Evolutionary conservation across 2,113 vertebrate genomes (phyloP).

Genomic region (Micronycteris hirsuta): DNA sequence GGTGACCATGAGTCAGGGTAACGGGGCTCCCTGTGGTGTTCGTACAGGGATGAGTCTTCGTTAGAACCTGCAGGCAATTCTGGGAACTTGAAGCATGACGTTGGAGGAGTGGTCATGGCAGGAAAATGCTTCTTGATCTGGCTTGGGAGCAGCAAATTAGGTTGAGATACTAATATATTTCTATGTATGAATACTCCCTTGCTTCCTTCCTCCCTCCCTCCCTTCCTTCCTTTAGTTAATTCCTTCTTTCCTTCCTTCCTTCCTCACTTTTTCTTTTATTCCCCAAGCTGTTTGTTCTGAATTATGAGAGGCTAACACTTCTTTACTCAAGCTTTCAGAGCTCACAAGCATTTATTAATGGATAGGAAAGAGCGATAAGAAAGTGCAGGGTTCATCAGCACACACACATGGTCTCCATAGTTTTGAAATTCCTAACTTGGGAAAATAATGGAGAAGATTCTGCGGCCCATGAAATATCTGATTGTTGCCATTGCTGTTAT

Average conservation of each 20-base stretch:
- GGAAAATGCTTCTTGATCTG: not conserved
- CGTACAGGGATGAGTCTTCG: fast-evolving
- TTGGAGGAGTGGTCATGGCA: fast-evolving
- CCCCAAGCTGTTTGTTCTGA: not conserved
- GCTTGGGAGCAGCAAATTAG: not conserved
- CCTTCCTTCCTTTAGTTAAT: too few relatives aligned
- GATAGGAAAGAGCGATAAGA: not conserved
- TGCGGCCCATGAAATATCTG: not conserved
- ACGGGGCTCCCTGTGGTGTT: not conserved
- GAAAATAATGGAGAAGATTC: not conserved
- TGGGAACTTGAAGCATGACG: not conserved
- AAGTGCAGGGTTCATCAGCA: not conserved
- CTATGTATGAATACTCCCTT: not conserved
- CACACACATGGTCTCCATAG: not conserved
- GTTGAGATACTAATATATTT: not conserved
- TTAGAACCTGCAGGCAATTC: not conserved
- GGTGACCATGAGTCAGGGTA: too few relatives aligned
- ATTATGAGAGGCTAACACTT: not conserved
- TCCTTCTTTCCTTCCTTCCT: not conserved
- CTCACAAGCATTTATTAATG: not conserved
- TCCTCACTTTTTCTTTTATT: not conserved
- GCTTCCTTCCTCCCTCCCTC: not conserved
- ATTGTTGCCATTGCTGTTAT: not conserved
- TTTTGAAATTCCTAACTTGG: not conserved
- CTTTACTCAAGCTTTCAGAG: not conserved